phyloP scores from a whole-genome alignment of 2,888 invertebrate genomes.

The Baccha elongata region DNA sequence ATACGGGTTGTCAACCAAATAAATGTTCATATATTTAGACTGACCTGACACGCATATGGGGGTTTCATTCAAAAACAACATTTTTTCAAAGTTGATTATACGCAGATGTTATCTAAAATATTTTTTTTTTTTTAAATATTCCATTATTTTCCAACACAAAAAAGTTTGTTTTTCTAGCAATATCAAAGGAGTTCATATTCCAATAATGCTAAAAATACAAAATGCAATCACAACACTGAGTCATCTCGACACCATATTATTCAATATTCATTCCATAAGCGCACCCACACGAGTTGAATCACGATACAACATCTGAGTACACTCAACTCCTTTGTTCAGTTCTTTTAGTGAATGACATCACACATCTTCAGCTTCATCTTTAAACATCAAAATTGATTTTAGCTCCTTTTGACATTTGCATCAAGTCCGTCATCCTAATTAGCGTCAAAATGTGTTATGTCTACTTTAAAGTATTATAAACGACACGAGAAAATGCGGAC shows the following conservation, averaged over 20 bases:
- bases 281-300: slow-evolving; percentile 11
- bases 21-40: too few relatives aligned
- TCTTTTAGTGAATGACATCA: slow-evolving; percentile 1
- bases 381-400: slow-evolving; percentile 44
- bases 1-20: too few relatives aligned
- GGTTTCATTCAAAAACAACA: too few relatives aligned
- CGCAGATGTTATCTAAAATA: too few relatives aligned
- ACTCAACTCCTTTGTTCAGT: slow-evolving; percentile 42
- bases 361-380: slow-evolving; percentile 30
- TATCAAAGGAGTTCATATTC: neutral
- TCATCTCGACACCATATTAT: neutral
- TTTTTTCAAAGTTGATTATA: too few relatives aligned
- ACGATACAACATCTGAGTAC: slow-evolving; percentile 30
- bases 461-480: slow-evolving; percentile 30
- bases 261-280: neutral
- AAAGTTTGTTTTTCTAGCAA: neutral
- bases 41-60: too few relatives aligned
- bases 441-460: slow-evolving; percentile 56
- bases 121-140: too few relatives aligned
- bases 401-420: slow-evolving; percentile 49
- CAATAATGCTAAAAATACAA: neutral
- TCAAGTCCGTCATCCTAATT: slow-evolving; percentile 67
- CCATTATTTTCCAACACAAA: too few relatives aligned
- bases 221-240: neutral
- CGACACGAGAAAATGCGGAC: slow-evolving; percentile 5